phyloP scores from a whole-genome alignment of 2,888 invertebrate species.

The Rhimphoctona megacephalus region DNA sequence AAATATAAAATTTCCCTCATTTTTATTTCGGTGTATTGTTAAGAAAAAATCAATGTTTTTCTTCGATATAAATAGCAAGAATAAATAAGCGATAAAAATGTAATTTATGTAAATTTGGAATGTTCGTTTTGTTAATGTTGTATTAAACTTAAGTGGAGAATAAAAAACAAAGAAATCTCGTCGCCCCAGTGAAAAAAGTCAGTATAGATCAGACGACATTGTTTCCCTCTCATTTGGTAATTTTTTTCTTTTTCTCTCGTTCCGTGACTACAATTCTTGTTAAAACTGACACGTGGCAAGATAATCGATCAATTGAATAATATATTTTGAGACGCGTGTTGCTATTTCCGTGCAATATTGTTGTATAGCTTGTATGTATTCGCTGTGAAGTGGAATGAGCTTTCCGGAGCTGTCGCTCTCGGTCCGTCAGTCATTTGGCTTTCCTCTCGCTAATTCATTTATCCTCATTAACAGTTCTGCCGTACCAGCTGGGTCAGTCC shows the following conservation, averaged over 20 bases:
- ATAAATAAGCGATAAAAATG: neutral
- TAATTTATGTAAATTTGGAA: neutral
- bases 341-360: slow-evolving; percentile 1
- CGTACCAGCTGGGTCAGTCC: neutral
- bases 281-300: slow-evolving; percentile 1
- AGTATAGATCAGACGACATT: neutral
- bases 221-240: neutral
- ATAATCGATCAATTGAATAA: slow-evolving; percentile 11
- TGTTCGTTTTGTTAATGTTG: neutral
- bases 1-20: neutral
- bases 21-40: too few relatives aligned
- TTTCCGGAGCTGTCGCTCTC: slow-evolving; percentile 39
- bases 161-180: neutral
- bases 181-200: neutral
- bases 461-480: slow-evolving; percentile 23
- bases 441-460: slow-evolving; percentile 42
- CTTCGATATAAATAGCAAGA: neutral
- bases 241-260: neutral
- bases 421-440: slow-evolving; percentile 49
- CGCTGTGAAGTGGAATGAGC: slow-evolving; percentile 33
- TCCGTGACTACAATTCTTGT: neutral
- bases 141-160: neutral
- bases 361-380: slow-evolving; percentile 14
- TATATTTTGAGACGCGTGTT: neutral
- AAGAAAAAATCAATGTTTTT: neutral